Evolutionary conservation across 2,888 invertebrate genomes (phyloP), one percentile per base, ranked within the genome.

Genomic region (Trissolcus japonicus): DNA sequence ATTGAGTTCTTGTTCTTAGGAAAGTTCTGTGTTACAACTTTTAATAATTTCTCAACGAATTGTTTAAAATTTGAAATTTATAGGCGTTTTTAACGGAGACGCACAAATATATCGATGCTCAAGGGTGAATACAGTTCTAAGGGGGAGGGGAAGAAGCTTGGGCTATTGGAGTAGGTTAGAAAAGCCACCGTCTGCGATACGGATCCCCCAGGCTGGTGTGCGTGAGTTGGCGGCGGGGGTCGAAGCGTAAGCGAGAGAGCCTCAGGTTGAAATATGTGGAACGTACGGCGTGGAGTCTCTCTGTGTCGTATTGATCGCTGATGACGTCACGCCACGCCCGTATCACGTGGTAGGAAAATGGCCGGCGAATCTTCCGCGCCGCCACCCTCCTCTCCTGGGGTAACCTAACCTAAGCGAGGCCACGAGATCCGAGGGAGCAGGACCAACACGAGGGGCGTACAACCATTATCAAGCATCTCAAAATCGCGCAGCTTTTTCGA

Each of bases 271-370:
- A 80, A 80, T 81, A 82, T 82, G 82, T 82, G 77, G 83, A 83
- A 79, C 82, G 81, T 79, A 78, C 74, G 80, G 76, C 73, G 61
- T 71, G 69, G 73, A 79, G 75, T 76, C 77, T 67, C 78, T 82
- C 80, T 80, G 82, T 83, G 84, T 83, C 76, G 86, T 87, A 87
- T 87, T 87, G 87, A 87, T 87, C 87, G 86, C 71, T 78, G 80
- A 82, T 87, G 87, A 87, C 86, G 87, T 87, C 85, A 87, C 86
- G 86, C 86, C 86, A 86, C 87, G 86, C 87, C 87, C 87, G 86
- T 86, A 83, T 86, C 88, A 86, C 87, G 87, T 87, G 87, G 84
- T 85, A 77, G 78, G 80, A 85, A 85, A 84, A 86, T 86, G 86
- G 86, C 87, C 83, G 86, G 81, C 81, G 72, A 77, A 69, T 79